These are phyloP conservation scores for Paguma larvata DNA, from an alignment of 2,797 vertebrate species.

Conservation along the genomic window DNA sequence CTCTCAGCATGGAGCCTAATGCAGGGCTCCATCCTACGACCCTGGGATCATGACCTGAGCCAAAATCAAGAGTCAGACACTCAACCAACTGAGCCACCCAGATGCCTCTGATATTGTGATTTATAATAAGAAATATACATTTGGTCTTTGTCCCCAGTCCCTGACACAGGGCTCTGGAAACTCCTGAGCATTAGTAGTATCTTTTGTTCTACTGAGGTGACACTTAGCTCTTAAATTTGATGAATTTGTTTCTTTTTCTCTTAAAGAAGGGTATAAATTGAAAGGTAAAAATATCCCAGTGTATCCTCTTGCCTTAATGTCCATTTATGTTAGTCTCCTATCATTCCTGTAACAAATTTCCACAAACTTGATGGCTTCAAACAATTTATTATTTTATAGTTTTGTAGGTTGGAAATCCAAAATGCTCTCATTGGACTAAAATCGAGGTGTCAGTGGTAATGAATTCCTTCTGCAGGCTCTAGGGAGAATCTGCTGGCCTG, in stretches of 20 bases:
- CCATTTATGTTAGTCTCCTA: background rate
- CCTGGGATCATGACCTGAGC: too few species aligned
- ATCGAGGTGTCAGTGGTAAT: background rate
- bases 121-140: background rate
- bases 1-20: too few species aligned
- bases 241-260: slow-evolving; percentile 14
- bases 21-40: too few species aligned
- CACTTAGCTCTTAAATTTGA: slow-evolving; percentile 27
- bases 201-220: background rate
- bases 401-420: background rate
- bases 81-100: too few species aligned
- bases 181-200: background rate
- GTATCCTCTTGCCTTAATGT: background rate
- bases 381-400: background rate
- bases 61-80: background rate
- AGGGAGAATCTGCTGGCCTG: background rate
- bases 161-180: background rate
- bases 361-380: background rate
- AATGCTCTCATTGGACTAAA: background rate
- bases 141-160: background rate
- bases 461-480: background rate
- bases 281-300: background rate
- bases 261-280: background rate
- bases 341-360: background rate
- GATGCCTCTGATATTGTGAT: background rate